These are phyloP conservation scores for Tribolium freemani DNA, from an alignment of 2,888 invertebrate genomes.

Conservation along the genomic window DNA sequence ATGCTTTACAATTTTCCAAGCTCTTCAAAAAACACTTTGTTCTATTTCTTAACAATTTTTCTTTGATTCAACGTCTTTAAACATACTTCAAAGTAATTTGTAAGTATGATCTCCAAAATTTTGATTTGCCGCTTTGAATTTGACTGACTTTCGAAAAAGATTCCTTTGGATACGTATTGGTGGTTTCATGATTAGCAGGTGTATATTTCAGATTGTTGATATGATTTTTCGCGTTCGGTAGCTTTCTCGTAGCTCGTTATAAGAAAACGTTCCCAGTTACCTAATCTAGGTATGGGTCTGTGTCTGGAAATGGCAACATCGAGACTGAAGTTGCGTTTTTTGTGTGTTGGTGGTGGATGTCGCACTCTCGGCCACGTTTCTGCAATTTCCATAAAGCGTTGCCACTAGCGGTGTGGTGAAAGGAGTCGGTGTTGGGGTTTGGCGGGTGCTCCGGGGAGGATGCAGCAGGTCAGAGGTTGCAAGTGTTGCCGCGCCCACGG, in stretches of 20 bases:
- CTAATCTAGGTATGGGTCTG: neutral
- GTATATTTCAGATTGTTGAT: too few species aligned
- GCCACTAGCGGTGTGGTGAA: conserved; percentile 24
- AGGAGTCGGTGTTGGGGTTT: conserved; percentile 21
- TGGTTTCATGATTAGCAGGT: too few species aligned
- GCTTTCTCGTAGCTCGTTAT: neutral
- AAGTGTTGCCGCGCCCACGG: conserved; percentile 28
- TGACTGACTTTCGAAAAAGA: too few species aligned
- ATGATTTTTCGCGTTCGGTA: neutral
- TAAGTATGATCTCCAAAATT: too few species aligned
- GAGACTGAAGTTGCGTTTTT: conserved; percentile 13
- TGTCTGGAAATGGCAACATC: conserved; percentile 5
- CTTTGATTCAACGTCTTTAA: too few species aligned
- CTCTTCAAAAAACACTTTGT: too few species aligned
- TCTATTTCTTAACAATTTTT: too few species aligned
- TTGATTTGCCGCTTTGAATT: too few species aligned
- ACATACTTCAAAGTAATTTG: too few species aligned
- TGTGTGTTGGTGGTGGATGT: conserved; percentile 15
- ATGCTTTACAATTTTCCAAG: too few species aligned
- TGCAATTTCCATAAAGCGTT: conserved; percentile 30
- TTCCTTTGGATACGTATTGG: too few species aligned
- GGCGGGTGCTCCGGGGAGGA: conserved; percentile 31
- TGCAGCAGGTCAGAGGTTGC: conserved; percentile 34
- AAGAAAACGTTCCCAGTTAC: neutral
- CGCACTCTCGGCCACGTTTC: conserved; percentile 30